Base-by-base conservation (phyloP, 2,888 invertebrate genomes). In the Endotricha flammealis region DNA sequence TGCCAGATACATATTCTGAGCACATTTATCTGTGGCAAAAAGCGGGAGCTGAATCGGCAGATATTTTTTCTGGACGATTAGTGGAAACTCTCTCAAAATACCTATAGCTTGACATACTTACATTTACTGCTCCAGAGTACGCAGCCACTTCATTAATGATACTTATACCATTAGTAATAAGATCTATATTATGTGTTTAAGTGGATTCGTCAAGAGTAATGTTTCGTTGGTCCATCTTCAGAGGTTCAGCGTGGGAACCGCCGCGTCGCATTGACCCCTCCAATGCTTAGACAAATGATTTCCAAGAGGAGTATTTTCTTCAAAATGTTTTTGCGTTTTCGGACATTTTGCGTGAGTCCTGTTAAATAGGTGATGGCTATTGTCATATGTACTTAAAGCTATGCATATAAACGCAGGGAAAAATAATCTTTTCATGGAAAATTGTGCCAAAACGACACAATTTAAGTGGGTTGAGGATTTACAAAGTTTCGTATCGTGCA, bases 11-110 rank as follows among this genome's bases (percentile, higher is more conserved):
- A 77, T 77, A 75, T 73, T 75, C 75, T 52, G 61, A 58, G 67
- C 55, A 68, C 80, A 82, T 83, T 81, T 78, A 74, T 81, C 82
- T 79, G 68, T 53, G 54, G 69, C 69, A 69, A 75, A 77, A 80
- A 75, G 70, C 64, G 62, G 56, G 60, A 53, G 74, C 72, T 65
- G 75, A 79, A 67, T 82, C 76, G 62, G 76, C 82, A 77, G 81
- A 80, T 82, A 79, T 83, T 85, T 85, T 82, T 83, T 83, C 75
- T 77, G 69, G 76, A 64, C 79, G 76, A 83, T 86, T 85, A 85
- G 79, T 73, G 74, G 64, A 71, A 75, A 74, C 65, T 76, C 70
- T 67, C 71, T 71, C 66, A 63, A 74, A 80, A 77, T 78, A 81
- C 76, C 76, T 79, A 76, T 58, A 61, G 59, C 38, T 17, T 44